These are phyloP conservation scores for Phaenicophaeus curvirostris DNA, from an alignment of 2,797 vertebrate genomes.

Conservation along the genomic window DNA sequence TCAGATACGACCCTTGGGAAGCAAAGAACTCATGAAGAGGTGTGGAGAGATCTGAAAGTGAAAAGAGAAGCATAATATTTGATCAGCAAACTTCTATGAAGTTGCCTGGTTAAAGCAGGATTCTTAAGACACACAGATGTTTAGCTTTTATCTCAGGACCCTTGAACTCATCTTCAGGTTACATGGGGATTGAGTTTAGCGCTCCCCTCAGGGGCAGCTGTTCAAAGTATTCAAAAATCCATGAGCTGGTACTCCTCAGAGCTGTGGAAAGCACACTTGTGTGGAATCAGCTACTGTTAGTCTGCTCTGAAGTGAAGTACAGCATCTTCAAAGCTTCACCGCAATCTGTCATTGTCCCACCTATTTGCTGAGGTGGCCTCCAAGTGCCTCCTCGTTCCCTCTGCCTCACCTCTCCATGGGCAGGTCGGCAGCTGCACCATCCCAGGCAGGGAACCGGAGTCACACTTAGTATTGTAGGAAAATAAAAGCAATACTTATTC, in stretches of 20 bases:
- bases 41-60: not conserved
- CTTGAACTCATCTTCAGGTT: not conserved
- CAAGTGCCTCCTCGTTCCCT: not conserved
- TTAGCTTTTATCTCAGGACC: not conserved
- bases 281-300: not conserved
- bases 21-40: not conserved
- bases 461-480: not conserved
- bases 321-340: not conserved
- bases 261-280: not conserved
- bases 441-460: not conserved
- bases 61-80: conserved; percentile 19
- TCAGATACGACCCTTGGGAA: not conserved
- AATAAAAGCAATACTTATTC: not conserved
- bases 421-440: not conserved
- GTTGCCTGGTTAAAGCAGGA: not conserved
- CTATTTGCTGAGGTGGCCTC: not conserved
- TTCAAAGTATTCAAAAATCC: not conserved
- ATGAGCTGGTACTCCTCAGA: not conserved
- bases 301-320: not conserved
- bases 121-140: not conserved
- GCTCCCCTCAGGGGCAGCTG: not conserved
- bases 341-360: not conserved
- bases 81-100: conserved; percentile 22
- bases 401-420: not conserved
- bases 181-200: not conserved